A percentile compares a stretch with the other conserved stretches of the same genome.
Conservation (phyloP, 1,140 invertebrate species). For the Laupala kohalensis region DNA sequence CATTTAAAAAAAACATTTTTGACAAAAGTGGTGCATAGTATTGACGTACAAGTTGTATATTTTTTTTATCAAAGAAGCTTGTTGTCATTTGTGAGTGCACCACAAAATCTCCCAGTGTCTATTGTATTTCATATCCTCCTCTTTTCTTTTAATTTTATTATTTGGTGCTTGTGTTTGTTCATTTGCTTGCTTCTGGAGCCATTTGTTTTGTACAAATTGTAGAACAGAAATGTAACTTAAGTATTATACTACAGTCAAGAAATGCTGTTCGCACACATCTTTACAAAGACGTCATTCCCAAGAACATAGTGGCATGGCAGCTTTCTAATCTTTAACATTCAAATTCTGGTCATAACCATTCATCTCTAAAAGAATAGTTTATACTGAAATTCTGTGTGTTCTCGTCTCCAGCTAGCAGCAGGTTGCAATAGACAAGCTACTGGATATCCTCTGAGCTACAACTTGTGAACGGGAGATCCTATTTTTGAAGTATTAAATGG, state of each 20-base stretch:
- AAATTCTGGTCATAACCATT: slow-evolving; percentile 10
- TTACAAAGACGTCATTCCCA: slow-evolving; percentile 3
- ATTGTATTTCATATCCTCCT: neutral
- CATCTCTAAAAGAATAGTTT: slow-evolving; percentile 6
- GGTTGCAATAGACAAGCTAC: slow-evolving; percentile 1
- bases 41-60: neutral
- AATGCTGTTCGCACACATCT: slow-evolving; percentile 5
- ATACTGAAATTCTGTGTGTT: neutral
- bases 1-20: neutral
- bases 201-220: neutral
- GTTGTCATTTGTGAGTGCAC: neutral
- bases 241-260: neutral
- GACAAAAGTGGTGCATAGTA: neutral
- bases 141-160: neutral
- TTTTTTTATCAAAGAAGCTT: neutral
- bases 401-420: slow-evolving; percentile 3
- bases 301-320: slow-evolving; percentile 8
- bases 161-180: slow-evolving; percentile 2
- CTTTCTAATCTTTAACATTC: neutral
- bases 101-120: neutral
- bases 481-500: slow-evolving; percentile 2
- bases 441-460: neutral
- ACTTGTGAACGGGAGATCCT: neutral
- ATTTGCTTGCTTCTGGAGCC: neutral
- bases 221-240: neutral